Percentiles rank a stretch among this genome's conserved stretches.
phyloP scores from a whole-genome alignment of 1,140 invertebrate species.

The Tribolium castaneum region DNA sequence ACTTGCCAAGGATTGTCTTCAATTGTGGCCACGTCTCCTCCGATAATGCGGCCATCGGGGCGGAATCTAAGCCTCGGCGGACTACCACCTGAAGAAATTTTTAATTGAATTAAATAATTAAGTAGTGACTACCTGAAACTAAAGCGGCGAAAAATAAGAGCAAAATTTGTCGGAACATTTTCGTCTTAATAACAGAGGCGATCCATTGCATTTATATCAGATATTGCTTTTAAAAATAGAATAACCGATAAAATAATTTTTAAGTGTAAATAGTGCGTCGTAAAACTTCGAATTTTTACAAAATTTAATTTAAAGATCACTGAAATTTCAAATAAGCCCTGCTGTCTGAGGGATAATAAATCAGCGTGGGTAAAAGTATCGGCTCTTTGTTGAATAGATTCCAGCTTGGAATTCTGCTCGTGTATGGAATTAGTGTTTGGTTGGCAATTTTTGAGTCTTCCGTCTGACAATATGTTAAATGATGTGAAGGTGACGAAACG shows the following conservation, averaged over 20 bases:
- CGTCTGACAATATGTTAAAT: slow-evolving; percentile 1
- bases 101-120: neutral
- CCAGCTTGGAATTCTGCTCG: neutral
- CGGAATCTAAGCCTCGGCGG: neutral
- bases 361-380: neutral
- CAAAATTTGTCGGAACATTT: neutral
- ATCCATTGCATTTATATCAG: neutral
- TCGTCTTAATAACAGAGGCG: neutral
- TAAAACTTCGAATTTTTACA: too few species aligned
- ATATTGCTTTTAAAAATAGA: neutral
- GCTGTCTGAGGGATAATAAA: too few species aligned
- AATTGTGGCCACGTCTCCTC: slow-evolving; percentile 15
- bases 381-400: neutral
- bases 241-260: neutral
- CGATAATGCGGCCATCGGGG: slow-evolving; percentile 17
- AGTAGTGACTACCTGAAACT: neutral
- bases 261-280: too few species aligned
- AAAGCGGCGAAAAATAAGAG: neutral
- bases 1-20: slow-evolving; percentile 38
- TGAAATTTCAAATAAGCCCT: neutral
- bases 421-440: neutral
- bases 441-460: slow-evolving; percentile 1
- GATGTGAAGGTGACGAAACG: neutral
- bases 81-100: neutral
- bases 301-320: neutral